Evolutionary conservation across 1,140 invertebrate genomes (phyloP), one percentile per base, ranked within the genome.

Genomic region (Drosophila rufa): DNA sequence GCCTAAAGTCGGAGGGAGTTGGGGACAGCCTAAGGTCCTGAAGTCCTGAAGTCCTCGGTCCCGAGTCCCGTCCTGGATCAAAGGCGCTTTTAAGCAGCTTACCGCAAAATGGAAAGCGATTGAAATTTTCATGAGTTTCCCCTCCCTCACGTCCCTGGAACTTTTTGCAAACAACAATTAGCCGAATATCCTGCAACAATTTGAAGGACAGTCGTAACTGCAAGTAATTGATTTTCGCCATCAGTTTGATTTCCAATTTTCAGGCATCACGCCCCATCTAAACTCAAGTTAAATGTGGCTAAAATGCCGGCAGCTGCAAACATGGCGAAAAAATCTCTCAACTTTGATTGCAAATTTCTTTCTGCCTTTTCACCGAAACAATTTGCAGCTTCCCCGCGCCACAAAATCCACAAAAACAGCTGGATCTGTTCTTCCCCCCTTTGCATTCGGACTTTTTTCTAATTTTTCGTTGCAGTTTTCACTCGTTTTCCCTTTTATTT

Each of bases 301-400:
- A 43, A 53, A 61, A 76, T 55, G 47, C 33, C 48, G 25, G 42
- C 42, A 69, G 30, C 51, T 17, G 42, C 43, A 45, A 53, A 56
- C 17, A 46, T 43, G 30, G 7, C 27, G 30, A 56, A 84, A 81
- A 51, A 79, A 80, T 76, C 67, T 64, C 71, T 87, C 61, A 87
- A 78, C 84, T 89, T 87, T 83, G 84, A 87, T 87, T 87, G 83
- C 83, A 67, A 87, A 83, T 71, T 77, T 87, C 70, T 87, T 80
- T 87, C 60, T 65, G 71, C 69, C 53, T 22, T 56, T 67, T 46
- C 61, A 68, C 48, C 75, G 48, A 82, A 82, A 74, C 83, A 66
- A 55, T 75, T 69, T 87, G 71, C 64, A 55, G 48, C 62, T 22
- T 55, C 56, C 51, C 47, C 45, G 51, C 47, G 15, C 22, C 48